Conservation (phyloP, 2,113 vertebrate species). For the Crotalus horridus region DNA sequence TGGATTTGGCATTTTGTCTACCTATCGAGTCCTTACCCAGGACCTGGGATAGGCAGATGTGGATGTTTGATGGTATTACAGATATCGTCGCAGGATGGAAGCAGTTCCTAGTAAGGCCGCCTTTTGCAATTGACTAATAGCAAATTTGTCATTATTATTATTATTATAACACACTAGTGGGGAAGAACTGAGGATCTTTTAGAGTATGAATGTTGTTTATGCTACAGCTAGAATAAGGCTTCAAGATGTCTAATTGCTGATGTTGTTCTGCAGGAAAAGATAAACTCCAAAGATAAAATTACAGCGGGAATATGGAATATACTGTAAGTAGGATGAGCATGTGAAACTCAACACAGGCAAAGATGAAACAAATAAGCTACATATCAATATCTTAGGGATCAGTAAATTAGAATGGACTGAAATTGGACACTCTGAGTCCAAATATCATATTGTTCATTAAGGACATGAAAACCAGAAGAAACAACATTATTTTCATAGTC, state of each 20-base stretch:
- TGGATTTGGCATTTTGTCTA: too few relatives aligned
- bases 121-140: too few relatives aligned
- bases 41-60: too few relatives aligned
- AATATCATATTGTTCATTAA: neutral
- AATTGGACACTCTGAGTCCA: neutral
- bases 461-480: neutral
- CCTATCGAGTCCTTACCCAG: too few relatives aligned
- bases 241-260: neutral
- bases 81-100: too few relatives aligned
- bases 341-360: neutral
- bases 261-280: neutral
- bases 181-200: neutral
- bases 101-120: too few relatives aligned
- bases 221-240: neutral
- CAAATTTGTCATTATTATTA: too few relatives aligned
- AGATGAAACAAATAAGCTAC: neutral
- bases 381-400: neutral
- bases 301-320: neutral
- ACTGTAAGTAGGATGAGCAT: neutral
- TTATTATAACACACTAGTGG: neutral
- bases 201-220: neutral
- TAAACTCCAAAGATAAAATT: neutral
- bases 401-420: neutral
- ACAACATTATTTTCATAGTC: neutral
- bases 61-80: too few relatives aligned